Percentiles rank a stretch among this genome's conserved stretches.
Conservation (phyloP, 1,140 invertebrate species). For the Penaeus japonicus region DNA sequence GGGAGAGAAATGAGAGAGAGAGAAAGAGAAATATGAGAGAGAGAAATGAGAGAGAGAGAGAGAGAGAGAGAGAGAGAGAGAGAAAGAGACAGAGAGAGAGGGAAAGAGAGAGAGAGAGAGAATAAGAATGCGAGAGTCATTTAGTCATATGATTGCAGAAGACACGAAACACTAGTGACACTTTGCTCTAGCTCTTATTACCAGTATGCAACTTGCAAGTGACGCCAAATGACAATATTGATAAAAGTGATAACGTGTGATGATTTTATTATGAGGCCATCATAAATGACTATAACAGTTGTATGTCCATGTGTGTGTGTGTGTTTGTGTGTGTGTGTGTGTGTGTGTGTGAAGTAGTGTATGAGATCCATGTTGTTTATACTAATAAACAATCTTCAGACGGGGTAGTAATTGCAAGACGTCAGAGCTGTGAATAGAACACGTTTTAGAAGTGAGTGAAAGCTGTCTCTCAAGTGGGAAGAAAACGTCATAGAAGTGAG, state of each 20-base stretch:
- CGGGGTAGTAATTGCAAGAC: background rate
- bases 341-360: background rate
- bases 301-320: background rate
- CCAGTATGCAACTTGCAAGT: no score
- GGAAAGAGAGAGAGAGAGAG: background rate
- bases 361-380: background rate
- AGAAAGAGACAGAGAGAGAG: background rate
- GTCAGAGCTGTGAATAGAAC: no score
- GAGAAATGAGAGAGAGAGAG: background rate
- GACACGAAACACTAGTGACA: no score
- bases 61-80: background rate
- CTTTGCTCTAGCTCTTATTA: no score
- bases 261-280: background rate
- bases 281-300: background rate
- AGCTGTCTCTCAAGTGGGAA: no score
- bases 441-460: no score
- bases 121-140: background rate
- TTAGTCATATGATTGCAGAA: no score
- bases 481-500: no score
- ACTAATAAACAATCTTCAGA: background rate
- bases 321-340: background rate
- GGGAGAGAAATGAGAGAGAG: background rate
- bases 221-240: background rate
- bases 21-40: background rate
- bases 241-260: background rate